These are phyloP conservation scores for Pseudochirops cupreus DNA, from an alignment of 2,797 vertebrate genomes.

Conservation along the genomic window DNA sequence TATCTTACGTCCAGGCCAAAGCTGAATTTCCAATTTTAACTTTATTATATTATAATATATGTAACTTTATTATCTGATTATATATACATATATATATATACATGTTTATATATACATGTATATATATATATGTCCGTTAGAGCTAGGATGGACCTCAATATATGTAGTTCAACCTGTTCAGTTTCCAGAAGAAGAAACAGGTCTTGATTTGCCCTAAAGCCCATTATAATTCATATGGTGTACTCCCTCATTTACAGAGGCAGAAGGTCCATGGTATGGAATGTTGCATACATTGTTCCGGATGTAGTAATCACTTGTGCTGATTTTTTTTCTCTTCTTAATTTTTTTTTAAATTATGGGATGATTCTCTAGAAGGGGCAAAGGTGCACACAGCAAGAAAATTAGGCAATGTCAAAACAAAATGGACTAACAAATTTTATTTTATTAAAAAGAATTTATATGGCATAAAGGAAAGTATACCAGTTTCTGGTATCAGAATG, in stretches of 20 bases:
- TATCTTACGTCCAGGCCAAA: not conserved
- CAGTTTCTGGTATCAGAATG: not conserved
- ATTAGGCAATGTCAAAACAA: not conserved
- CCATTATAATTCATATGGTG: not conserved
- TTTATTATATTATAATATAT: too few relatives aligned
- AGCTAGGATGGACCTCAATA: not conserved
- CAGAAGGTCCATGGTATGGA: not conserved
- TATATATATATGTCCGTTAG: not conserved
- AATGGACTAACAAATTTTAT: not conserved
- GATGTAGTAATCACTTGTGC: not conserved
- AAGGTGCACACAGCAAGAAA: not conserved
- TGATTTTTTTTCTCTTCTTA: not conserved
- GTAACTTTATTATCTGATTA: too few relatives aligned
- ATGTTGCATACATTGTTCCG: not conserved
- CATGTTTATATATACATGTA: too few relatives aligned
- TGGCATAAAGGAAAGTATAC: not conserved
- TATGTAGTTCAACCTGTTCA: not conserved
- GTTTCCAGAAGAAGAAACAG: conserved; percentile 26
- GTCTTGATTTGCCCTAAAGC: not conserved
- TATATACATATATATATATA: too few relatives aligned
- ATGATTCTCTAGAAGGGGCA: not conserved
- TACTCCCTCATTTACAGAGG: not conserved
- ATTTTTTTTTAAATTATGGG: too few relatives aligned
- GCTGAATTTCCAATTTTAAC: not conserved
- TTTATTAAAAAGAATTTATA: not conserved